A percentile compares a stretch with the other conserved stretches of the same genome.
phyloP scores from a whole-genome alignment of 2,797 vertebrate species.

The Melanotaenia pygmaea region DNA sequence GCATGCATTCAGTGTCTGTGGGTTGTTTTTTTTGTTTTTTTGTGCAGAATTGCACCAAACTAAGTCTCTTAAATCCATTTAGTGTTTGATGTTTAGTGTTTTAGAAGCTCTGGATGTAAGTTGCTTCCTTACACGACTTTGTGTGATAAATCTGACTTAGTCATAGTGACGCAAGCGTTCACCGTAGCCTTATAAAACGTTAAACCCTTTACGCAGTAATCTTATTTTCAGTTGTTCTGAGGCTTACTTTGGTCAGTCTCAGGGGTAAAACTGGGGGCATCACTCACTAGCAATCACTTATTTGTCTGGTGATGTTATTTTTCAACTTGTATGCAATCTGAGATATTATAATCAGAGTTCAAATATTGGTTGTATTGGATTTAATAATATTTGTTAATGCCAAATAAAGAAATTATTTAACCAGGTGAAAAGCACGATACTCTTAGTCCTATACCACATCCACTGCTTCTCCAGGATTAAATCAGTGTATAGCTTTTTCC shows the following conservation, averaged over 20 bases:
- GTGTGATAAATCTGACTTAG: constrained; percentile 15
- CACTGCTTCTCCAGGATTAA: too few species aligned
- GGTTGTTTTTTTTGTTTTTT: not conserved
- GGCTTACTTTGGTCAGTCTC: not conserved
- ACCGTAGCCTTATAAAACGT: constrained; percentile 34
- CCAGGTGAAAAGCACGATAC: too few species aligned
- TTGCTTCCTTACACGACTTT: constrained; percentile 48
- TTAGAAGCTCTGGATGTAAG: constrained; percentile 47
- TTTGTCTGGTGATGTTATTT: not conserved
- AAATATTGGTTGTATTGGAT: too few species aligned
- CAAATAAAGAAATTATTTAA: too few species aligned
- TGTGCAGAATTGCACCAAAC: constrained; percentile 41
- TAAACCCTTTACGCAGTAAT: constrained; percentile 11
- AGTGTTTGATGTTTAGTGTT: constrained; percentile 59
- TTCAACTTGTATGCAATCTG: not conserved
- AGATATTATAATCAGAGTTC: not conserved
- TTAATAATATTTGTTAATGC: too few species aligned
- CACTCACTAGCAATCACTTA: not conserved
- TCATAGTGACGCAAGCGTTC: constrained; percentile 22
- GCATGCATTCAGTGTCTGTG: not conserved
- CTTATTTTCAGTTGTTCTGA: constrained; percentile 8
- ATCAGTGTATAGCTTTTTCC: too few species aligned
- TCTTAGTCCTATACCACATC: too few species aligned
- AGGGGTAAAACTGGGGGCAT: not conserved
- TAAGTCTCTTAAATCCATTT: constrained; percentile 43